These are phyloP conservation scores for Anthophora plumipes DNA, from an alignment of 2,888 invertebrate genomes.

Conservation along the genomic window DNA sequence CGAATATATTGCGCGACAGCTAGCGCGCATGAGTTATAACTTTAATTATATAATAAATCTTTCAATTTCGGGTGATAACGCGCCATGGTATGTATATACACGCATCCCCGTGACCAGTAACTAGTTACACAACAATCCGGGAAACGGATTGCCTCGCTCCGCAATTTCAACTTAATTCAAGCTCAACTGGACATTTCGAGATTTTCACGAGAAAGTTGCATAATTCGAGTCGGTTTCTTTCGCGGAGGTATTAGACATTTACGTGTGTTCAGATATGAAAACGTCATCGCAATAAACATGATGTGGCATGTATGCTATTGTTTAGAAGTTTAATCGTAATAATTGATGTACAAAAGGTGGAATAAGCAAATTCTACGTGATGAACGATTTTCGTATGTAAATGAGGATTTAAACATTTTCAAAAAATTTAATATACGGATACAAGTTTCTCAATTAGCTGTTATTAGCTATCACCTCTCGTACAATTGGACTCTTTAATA, in stretches of 20 bases:
- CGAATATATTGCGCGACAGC: slow-evolving; percentile 32
- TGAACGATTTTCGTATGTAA: too few species aligned
- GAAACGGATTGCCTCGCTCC: neutral
- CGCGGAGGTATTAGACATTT: neutral
- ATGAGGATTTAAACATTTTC: too few species aligned
- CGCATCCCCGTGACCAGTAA: neutral
- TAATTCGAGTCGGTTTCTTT: neutral
- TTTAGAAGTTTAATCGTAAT: neutral
- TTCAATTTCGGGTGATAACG: slow-evolving; percentile 41
- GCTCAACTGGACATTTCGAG: neutral
- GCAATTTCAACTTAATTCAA: slow-evolving; percentile 19
- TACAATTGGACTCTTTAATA: too few species aligned
- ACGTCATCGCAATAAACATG: neutral
- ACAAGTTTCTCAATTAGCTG: too few species aligned
- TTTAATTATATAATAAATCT: slow-evolving; percentile 59
- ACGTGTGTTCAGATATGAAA: neutral
- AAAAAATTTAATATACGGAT: too few species aligned
- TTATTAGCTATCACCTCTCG: too few species aligned
- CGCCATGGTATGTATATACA: too few species aligned
- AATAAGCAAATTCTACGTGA: too few species aligned
- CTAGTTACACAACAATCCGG: slow-evolving; percentile 19
- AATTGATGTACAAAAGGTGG: neutral
- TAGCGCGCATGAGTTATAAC: slow-evolving; percentile 56
- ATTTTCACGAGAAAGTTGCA: slow-evolving; percentile 12
- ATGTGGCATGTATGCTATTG: neutral